Percentiles rank a stretch among this genome's conserved stretches.
Conservation (phyloP, 1,140 invertebrate genomes). For the Drusus annulatus region DNA sequence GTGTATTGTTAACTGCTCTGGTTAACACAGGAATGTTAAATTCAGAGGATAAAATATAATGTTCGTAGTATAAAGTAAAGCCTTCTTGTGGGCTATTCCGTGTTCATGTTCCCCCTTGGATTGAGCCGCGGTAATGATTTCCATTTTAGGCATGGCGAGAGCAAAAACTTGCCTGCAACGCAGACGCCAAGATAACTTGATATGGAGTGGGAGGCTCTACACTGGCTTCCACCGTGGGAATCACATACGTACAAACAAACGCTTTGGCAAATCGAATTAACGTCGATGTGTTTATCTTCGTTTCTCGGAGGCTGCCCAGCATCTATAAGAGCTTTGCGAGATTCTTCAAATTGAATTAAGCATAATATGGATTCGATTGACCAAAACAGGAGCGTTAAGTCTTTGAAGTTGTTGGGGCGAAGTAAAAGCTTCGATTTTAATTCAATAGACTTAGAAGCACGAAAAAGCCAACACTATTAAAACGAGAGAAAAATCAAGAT, state of each 20-base stretch:
- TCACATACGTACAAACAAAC: conserved; percentile 15
- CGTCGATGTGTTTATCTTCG: conserved; percentile 18
- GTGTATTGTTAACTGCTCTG: no score
- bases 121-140: conserved; percentile 8
- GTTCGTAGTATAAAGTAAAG: no score
- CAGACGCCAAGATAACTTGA: neutral
- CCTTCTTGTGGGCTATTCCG: neutral
- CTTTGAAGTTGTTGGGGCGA: no score
- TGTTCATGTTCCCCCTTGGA: conserved; percentile 1
- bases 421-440: neutral
- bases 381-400: no score
- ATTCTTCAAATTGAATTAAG: no score
- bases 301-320: neutral
- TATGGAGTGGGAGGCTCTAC: conserved; percentile 10
- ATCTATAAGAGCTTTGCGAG: no score
- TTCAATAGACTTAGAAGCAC: no score
- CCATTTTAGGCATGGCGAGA: conserved; percentile 18
- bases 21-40: no score
- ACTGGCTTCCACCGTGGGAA: conserved; percentile 5
- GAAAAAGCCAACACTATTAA: no score
- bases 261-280: conserved; percentile 22
- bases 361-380: no score
- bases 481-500: no score
- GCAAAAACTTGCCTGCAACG: conserved; percentile 24
- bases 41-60: no score